Percentiles rank a stretch among this genome's conserved stretches.
These are phyloP conservation scores for Pogonus chalceus DNA, from an alignment of 1,140 invertebrate species.

Conservation along the genomic window DNA sequence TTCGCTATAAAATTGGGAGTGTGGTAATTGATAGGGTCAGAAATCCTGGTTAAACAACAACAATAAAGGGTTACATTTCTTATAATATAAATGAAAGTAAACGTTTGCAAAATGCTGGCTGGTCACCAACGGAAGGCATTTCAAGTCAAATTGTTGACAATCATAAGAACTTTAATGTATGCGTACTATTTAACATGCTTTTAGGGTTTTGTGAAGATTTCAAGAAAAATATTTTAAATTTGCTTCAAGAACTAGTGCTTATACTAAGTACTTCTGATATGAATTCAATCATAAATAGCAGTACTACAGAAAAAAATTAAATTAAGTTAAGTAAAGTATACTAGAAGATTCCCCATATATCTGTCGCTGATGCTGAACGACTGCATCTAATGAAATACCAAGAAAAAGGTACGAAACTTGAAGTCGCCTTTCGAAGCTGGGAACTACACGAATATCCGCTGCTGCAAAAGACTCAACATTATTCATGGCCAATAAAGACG, in stretches of 20 bases:
- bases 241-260: conserved; percentile 17
- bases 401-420: conserved; percentile 9
- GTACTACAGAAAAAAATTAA: conserved; percentile 9
- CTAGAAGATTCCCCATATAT: conserved; percentile 19
- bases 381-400: conserved; percentile 20
- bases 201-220: conserved; percentile 16
- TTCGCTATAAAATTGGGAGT: conserved; percentile 13
- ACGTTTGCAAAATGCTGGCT: conserved; percentile 13
- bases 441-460: conserved; percentile 14
- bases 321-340: conserved; percentile 14
- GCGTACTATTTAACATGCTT: conserved; percentile 14
- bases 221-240: conserved; percentile 16
- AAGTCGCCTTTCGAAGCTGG: conserved; percentile 8
- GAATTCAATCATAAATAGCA: conserved; percentile 11
- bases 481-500: conserved; percentile 16
- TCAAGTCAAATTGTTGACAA: conserved; percentile 1
- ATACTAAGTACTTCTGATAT: conserved; percentile 15
- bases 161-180: conserved; percentile 11
- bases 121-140: background rate
- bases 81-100: conserved; percentile 4
- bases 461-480: conserved; percentile 2
- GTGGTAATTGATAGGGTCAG: conserved; percentile 9
- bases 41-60: conserved; percentile 14
- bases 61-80: conserved; percentile 12
- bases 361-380: conserved; percentile 19